Evolutionary conservation across 2,797 vertebrate species (phyloP).

Genomic region (Neomorphus geoffroyi): DNA sequence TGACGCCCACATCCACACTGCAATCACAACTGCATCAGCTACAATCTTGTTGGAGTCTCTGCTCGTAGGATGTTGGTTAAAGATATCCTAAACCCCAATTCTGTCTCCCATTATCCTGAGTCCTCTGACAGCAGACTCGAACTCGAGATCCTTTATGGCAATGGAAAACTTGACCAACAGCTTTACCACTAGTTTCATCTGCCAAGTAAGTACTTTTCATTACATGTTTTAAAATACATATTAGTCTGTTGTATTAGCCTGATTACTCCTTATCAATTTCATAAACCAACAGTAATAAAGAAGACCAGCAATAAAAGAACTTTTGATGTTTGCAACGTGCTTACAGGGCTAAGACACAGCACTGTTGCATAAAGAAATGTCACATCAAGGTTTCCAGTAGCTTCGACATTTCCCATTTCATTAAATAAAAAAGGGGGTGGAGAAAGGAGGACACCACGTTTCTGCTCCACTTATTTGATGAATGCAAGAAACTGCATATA

Average conservation of each 20-base stretch:
- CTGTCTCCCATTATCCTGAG: background rate
- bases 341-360: constrained; percentile 16
- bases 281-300: background rate
- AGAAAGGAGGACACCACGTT: background rate
- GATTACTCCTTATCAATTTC: background rate
- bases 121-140: background rate
- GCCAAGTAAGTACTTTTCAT: background rate
- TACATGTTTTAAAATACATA: background rate
- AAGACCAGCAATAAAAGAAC: background rate
- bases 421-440: background rate
- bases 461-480: constrained; percentile 26
- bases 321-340: background rate
- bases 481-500: background rate
- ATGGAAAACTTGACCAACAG: background rate
- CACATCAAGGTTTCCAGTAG: constrained; percentile 42
- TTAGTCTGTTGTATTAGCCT: background rate
- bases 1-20: background rate
- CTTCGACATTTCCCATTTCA: constrained; percentile 45
- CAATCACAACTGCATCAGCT: constrained; percentile 28
- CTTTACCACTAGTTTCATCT: background rate
- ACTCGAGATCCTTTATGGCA: background rate
- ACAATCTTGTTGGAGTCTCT: background rate
- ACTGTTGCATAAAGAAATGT: background rate
- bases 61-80: background rate
- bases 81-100: background rate